Evolutionary conservation across 2,113 vertebrate genomes (phyloP), one percentile per base, ranked within the genome.

Genomic region (Amazona guildingii): DNA sequence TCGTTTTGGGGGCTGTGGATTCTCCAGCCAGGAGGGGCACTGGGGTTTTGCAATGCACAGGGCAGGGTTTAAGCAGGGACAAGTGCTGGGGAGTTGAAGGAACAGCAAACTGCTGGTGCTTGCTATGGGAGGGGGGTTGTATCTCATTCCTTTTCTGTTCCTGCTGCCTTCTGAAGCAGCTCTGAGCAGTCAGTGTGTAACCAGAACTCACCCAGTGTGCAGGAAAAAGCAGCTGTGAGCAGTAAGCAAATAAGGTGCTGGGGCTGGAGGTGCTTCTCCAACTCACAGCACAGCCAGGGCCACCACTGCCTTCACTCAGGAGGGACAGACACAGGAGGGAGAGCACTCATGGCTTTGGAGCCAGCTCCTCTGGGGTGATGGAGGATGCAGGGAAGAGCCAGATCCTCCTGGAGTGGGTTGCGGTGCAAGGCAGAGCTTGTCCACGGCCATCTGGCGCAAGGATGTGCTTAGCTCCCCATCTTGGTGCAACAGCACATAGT

Each of bases 191-290:
- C 6, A 16, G 66, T 62, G 43, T 6, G 17, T 41, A 17, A 69
- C 84, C 77, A 64, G n/a, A 79, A 16, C 52, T 79, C 11, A 1
- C 77, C 59, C n/a, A 13, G 72, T 9, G 11, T 3, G 24, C 92
- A 66, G 91, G 88, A 93, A 95, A 31, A 82, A 59, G 88, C 96
- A 93, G 86, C 91, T 96, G 91, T 16, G 8, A 64, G 79, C 13
- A 8, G 46, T 92, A 94, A n/a, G 88, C 88, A 95, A 95, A 95
- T 90, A 33, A 72, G 73, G 25, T 49, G 85, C 61, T 8, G 33
- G 67, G 76, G 59, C 52, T 6, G 5, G 61, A 87, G 78, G n/a
- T 77, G 83, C 51, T 84, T 85, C 88, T 79, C 31, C 81, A 39
- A 11, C n/a, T 66, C 24, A 1, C 0, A 1, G 51, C 67, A 51